Conservation (phyloP, 1,140 invertebrate species). For the Phortica variegata region DNA sequence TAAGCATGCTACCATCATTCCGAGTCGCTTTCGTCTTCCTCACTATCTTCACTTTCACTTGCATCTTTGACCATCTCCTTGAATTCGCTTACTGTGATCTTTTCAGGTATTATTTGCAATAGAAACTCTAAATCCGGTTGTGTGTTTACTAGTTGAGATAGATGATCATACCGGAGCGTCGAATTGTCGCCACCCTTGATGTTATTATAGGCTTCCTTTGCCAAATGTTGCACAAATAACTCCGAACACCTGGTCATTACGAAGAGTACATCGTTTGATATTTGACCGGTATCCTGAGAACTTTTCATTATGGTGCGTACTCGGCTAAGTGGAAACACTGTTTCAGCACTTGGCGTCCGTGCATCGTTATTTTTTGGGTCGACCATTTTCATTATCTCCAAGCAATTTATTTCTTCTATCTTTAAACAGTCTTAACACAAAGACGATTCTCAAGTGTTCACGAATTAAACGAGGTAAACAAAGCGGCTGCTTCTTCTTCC, state of each 20-base stretch:
- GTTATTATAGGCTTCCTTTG: constrained; percentile 31
- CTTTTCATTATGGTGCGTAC: constrained; percentile 53
- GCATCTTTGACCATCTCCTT: constrained; percentile 45
- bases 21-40: constrained; percentile 22
- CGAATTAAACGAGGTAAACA: no score
- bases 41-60: constrained; percentile 28
- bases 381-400: constrained; percentile 3
- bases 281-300: constrained; percentile 46
- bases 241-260: constrained; percentile 48
- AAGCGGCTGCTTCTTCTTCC: no score
- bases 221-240: constrained; percentile 45
- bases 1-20: no score
- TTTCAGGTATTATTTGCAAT: constrained; percentile 50
- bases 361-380: constrained; percentile 6
- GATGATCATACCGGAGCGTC: constrained; percentile 42
- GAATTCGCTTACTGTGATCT: constrained; percentile 49
- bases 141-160: constrained; percentile 43
- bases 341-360: constrained; percentile 29
- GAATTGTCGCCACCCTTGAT: constrained; percentile 9
- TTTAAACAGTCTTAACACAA: no score
- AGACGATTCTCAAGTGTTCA: no score
- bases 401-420: no score
- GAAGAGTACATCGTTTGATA: constrained; percentile 46
- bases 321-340: constrained; percentile 38
- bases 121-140: constrained; percentile 43